Evolutionary conservation across 2,113 vertebrate genomes (phyloP).

Genomic region (Tragelaphus imberbis): DNA sequence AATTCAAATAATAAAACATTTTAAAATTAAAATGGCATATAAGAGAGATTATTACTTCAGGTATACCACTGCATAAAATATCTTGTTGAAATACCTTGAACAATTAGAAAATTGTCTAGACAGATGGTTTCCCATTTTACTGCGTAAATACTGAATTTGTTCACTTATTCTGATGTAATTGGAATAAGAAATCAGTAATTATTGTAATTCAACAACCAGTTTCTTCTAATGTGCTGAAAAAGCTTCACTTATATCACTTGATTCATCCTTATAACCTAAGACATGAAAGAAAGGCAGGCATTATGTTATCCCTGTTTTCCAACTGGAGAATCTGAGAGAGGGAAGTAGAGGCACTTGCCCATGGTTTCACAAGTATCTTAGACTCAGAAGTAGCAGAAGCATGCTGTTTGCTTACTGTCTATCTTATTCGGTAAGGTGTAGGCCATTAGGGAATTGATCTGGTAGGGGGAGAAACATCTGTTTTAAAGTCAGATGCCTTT

Average conservation of each 20-base stretch:
- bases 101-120: background rate
- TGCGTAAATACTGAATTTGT: background rate
- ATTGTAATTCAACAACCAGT: background rate
- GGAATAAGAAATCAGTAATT: background rate
- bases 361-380: background rate
- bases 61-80: background rate
- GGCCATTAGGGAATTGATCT: constrained; percentile 54
- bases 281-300: background rate
- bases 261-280: background rate
- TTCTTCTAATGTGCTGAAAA: background rate
- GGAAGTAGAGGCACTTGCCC: background rate
- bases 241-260: background rate
- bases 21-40: background rate
- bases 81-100: background rate
- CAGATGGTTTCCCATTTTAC: background rate
- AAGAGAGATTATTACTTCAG: background rate
- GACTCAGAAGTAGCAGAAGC: background rate
- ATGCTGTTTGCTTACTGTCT: background rate
- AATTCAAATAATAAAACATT: background rate
- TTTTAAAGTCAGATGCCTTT: constrained; percentile 42
- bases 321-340: background rate
- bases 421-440: constrained; percentile 7
- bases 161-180: background rate
- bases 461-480: background rate
- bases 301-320: background rate